Evolutionary conservation across 2,113 vertebrate genomes (phyloP).

Genomic region (Chloropsis cyanopogon): DNA sequence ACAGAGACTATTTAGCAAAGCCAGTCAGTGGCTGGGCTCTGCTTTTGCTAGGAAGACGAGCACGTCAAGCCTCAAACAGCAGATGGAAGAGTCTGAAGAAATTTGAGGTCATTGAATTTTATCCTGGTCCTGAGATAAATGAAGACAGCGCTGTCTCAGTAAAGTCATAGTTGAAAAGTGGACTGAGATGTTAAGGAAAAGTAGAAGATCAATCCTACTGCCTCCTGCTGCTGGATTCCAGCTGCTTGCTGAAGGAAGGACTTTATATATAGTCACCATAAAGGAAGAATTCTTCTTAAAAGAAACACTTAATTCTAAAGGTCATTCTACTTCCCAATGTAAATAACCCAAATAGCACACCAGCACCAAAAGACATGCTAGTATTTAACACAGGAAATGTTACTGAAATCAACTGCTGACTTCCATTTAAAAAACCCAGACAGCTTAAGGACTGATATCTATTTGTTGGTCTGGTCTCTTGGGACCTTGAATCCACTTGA

Average conservation of each 20-base stretch:
- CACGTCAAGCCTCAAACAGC: not conserved
- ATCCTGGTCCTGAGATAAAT: not conserved
- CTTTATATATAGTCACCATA: not conserved
- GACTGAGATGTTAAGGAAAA: not conserved
- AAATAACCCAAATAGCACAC: not conserved
- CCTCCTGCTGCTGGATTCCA: conserved; percentile 1
- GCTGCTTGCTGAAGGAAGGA: not conserved
- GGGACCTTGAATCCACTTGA: not conserved
- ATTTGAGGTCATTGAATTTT: conserved; percentile 1
- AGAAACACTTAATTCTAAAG: conserved; percentile 24
- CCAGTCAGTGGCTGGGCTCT: not conserved
- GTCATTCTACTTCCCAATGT: not conserved
- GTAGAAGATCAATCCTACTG: conserved; percentile 2
- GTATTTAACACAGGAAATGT: conserved; percentile 1
- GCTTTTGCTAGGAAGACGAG: not conserved
- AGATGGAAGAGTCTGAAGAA: not conserved
- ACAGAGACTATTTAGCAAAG: not conserved
- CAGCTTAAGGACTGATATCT: not conserved
- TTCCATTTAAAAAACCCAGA: not conserved
- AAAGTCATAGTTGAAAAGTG: not conserved
- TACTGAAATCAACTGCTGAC: not conserved
- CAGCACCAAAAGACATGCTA: not conserved
- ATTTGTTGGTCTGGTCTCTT: conserved; percentile 5
- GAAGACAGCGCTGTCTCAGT: not conserved
- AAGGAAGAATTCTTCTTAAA: conserved; percentile 9